A percentile compares a stretch with the other conserved stretches of the same genome.
Evolutionary conservation across 2,888 invertebrate genomes (phyloP).

Genomic region (Flexamia atlantica): DNA sequence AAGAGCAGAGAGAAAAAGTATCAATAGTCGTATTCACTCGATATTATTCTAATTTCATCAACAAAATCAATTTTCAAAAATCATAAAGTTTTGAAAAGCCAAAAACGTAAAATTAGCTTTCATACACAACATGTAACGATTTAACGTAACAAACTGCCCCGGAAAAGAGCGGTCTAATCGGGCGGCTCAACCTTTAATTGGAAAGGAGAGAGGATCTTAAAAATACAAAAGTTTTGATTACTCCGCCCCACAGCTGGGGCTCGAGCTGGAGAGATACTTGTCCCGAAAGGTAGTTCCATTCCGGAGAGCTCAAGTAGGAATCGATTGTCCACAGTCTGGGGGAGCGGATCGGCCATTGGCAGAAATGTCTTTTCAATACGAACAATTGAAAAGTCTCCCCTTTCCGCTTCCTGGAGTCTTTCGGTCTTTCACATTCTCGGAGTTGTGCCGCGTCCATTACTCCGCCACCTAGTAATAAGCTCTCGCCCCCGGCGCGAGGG

Average conservation of each 20-base stretch:
- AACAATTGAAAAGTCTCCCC: conserved; percentile 38
- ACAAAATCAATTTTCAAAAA: no score
- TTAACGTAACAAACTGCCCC: background rate
- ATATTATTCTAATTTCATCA: no score
- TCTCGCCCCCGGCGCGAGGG: conserved; percentile 14
- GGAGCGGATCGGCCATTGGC: conserved; percentile 38
- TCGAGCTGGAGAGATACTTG: conserved; percentile 41
- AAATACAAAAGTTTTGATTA: conserved; percentile 56
- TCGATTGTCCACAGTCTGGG: conserved; percentile 41
- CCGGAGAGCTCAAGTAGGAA: conserved; percentile 14
- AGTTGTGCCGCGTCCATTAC: conserved; percentile 32
- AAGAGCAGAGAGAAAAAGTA: no score
- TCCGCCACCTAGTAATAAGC: conserved; percentile 11
- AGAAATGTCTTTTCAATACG: conserved; percentile 55
- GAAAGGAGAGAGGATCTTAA: conserved; percentile 1
- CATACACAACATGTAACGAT: no score
- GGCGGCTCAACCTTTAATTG: conserved; percentile 8
- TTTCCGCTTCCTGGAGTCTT: conserved; percentile 50
- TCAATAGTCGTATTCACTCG: no score
- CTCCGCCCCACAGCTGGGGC: conserved; percentile 1
- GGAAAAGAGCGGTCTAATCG: conserved; percentile 40
- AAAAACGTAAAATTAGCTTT: no score
- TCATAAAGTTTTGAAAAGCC: no score
- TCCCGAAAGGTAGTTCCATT: conserved; percentile 45
- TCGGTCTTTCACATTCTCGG: conserved; percentile 36